These are phyloP conservation scores for Amblyornis subalaris DNA, from an alignment of 2,113 vertebrate genomes.

Conservation along the genomic window DNA sequence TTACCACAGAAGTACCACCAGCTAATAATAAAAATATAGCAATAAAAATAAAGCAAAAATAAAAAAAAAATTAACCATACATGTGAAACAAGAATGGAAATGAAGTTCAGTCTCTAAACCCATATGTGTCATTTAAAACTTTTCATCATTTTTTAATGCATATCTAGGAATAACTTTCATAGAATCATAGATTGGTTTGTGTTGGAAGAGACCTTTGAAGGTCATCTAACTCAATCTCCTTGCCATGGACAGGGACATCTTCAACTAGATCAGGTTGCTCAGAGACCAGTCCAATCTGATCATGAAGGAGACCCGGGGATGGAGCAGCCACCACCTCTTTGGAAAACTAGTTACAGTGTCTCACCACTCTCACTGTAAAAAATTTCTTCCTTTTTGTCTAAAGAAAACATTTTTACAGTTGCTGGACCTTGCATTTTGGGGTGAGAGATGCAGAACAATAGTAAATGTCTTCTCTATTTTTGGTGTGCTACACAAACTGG, in stretches of 20 bases:
- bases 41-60: too few relatives aligned
- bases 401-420: background rate
- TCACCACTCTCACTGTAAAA: background rate
- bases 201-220: background rate
- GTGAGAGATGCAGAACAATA: background rate
- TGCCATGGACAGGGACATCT: background rate
- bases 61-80: background rate
- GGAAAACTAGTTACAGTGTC: rapidly evolving
- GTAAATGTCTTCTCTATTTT: background rate
- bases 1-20: background rate
- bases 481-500: background rate
- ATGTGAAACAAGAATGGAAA: background rate
- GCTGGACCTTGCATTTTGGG: background rate
- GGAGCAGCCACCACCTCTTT: rapidly evolving
- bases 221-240: background rate
- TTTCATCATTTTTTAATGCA: background rate
- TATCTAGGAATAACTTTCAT: background rate
- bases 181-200: background rate
- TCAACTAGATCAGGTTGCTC: background rate
- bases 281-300: rapidly evolving
- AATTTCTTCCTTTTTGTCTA: background rate
- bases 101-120: background rate
- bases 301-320: background rate
- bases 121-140: background rate
- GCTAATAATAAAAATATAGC: background rate